Evolutionary conservation across 2,888 invertebrate species (phyloP).

Genomic region (Agapostemon virescens): DNA sequence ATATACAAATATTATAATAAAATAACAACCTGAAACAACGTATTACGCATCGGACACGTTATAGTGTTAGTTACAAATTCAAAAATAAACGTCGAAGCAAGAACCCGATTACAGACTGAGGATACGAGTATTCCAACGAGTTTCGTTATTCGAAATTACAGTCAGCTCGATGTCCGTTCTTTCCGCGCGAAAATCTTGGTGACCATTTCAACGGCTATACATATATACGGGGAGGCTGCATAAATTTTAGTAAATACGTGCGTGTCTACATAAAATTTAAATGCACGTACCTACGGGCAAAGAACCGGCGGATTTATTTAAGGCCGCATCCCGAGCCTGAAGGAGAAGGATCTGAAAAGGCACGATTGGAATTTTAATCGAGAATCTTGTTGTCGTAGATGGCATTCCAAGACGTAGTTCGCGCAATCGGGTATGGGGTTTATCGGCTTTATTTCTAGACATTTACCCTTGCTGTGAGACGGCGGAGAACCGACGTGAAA

Average conservation of each 20-base stretch:
- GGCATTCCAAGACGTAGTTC: constrained; percentile 60
- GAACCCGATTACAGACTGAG: not conserved
- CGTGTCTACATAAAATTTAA: constrained; percentile 21
- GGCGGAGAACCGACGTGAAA: not conserved
- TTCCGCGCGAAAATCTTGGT: not conserved
- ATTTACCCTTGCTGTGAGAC: constrained; percentile 21
- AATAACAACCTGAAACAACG: too few species aligned
- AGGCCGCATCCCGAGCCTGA: constrained; percentile 29
- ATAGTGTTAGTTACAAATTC: not conserved
- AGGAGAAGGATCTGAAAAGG: constrained; percentile 53
- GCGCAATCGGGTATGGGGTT: constrained; percentile 49
- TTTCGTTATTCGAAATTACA: not conserved
- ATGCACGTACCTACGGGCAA: constrained; percentile 23
- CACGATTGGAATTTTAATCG: constrained; percentile 67
- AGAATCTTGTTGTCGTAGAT: constrained; percentile 66
- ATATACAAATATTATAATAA: too few species aligned
- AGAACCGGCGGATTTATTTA: constrained; percentile 47
- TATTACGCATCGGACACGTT: too few species aligned
- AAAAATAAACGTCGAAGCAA: constrained; percentile 23
- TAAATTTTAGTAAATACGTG: constrained; percentile 14
- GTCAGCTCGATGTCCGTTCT: not conserved
- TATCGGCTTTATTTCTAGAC: constrained; percentile 49
- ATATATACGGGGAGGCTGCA: not conserved
- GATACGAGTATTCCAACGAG: not conserved
- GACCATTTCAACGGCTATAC: not conserved